Evolutionary conservation across 2,797 vertebrate genomes (phyloP).

Genomic region (Mycteria americana): DNA sequence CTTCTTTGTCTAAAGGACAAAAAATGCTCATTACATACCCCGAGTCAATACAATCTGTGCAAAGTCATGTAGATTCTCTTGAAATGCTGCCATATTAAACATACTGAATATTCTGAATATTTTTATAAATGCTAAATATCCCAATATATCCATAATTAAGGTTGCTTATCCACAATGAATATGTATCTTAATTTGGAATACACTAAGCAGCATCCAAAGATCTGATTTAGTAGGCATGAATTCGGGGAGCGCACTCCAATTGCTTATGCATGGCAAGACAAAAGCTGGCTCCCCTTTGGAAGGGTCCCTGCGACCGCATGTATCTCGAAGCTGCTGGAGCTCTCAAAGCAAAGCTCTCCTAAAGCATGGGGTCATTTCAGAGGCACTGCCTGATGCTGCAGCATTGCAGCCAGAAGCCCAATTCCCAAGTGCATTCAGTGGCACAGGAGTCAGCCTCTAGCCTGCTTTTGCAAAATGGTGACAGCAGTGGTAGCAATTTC

Average conservation of each 20-base stretch:
- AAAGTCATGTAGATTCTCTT: constrained; percentile 18
- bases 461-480: neutral
- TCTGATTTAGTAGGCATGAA: constrained; percentile 1
- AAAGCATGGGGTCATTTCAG: neutral
- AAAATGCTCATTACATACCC: neutral
- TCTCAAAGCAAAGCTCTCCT: neutral
- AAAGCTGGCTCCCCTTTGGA: neutral
- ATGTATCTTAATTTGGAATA: constrained; percentile 63
- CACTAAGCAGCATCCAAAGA: neutral
- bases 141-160: constrained; percentile 53
- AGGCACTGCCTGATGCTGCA: neutral
- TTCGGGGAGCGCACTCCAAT: neutral
- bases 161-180: constrained; percentile 53
- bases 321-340: neutral
- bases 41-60: constrained; percentile 29
- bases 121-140: constrained; percentile 59
- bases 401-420: neutral
- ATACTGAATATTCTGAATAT: constrained; percentile 62
- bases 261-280: neutral
- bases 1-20: constrained; percentile 7
- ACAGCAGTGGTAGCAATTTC: neutral
- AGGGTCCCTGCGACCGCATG: rapidly evolving
- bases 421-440: neutral
- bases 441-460: neutral
- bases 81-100: constrained; percentile 50